Percentiles rank a stretch among this genome's conserved stretches.
Evolutionary conservation across 2,113 vertebrate genomes (phyloP).

Genomic region (Bambusicola thoracicus): DNA sequence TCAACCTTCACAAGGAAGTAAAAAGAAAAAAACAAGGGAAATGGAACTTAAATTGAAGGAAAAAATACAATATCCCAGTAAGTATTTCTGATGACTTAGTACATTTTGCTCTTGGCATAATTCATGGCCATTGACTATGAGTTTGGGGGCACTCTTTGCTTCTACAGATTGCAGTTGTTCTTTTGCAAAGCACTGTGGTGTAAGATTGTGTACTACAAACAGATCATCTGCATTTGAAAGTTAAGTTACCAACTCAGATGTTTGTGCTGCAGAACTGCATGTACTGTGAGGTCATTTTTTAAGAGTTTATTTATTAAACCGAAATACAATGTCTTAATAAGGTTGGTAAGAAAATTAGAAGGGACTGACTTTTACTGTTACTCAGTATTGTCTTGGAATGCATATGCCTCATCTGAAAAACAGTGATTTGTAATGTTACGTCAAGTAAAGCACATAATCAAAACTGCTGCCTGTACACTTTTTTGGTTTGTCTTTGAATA

Average conservation of each 20-base stretch:
- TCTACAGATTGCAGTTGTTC: not conserved
- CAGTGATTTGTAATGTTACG: not conserved
- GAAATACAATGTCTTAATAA: not conserved
- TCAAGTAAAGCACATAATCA: not conserved
- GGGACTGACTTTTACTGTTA: not conserved
- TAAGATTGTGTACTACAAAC: not conserved
- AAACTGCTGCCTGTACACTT: not conserved
- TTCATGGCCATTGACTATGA: not conserved
- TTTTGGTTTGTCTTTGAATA: not conserved
- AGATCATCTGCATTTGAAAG: not conserved
- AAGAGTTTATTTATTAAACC: not conserved
- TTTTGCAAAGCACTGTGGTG: not conserved
- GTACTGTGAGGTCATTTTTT: not conserved
- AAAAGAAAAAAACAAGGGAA: slow-evolving; percentile 73
- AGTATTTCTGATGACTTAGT: slow-evolving; percentile 37
- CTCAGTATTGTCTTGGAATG: not conserved
- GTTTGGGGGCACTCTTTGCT: not conserved
- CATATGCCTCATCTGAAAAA: not conserved
- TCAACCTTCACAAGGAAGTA: slow-evolving; percentile 80
- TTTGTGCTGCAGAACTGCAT: not conserved
- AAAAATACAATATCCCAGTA: slow-evolving; percentile 90
- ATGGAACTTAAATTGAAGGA: slow-evolving; percentile 84
- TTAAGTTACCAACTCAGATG: not conserved
- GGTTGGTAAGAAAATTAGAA: not conserved
- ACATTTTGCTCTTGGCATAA: not conserved